phyloP scores from a whole-genome alignment of 2,888 invertebrate species.

The Conops quadrifasciatus region DNA sequence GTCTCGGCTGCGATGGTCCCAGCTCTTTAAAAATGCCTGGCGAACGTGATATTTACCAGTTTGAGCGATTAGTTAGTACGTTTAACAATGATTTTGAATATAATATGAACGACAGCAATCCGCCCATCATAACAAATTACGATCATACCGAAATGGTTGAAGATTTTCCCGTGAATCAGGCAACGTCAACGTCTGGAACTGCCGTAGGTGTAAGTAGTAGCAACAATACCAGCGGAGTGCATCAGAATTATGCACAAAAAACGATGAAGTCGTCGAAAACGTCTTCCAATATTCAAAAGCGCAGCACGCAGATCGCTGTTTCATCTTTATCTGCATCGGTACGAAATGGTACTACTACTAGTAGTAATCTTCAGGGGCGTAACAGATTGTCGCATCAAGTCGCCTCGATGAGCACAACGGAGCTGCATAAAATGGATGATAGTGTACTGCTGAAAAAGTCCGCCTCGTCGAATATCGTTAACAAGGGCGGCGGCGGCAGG shows the following conservation, averaged over 20 bases:
- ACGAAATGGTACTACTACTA: conserved; percentile 42
- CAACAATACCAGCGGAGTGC: conserved; percentile 19
- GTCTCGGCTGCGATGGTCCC: conserved; percentile 51
- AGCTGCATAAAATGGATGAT: conserved; percentile 64
- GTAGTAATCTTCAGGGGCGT: conserved; percentile 46
- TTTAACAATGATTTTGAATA: conserved; percentile 55
- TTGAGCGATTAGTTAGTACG: conserved; percentile 48
- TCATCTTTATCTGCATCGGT: conserved; percentile 41
- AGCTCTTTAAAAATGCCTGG: conserved; percentile 61
- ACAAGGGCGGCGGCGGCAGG: conserved; percentile 52
- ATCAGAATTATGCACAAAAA: conserved; percentile 50
- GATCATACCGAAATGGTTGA: conserved; percentile 63
- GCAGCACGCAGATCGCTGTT: conserved; percentile 52
- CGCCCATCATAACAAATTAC: conserved; percentile 61
- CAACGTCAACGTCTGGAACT: conserved; percentile 36
- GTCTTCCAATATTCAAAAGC: conserved; percentile 56
- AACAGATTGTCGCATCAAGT: conserved; percentile 59
- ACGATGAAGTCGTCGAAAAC: conserved; percentile 55
- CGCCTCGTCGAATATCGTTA: conserved; percentile 56
- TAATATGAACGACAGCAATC: conserved; percentile 59
- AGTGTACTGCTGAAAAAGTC: conserved; percentile 61
- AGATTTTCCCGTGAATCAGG: conserved; percentile 64
- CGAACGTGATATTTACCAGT: conserved; percentile 56
- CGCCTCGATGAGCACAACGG: conserved; percentile 63
- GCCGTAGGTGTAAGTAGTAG: neutral